Base-by-base conservation (phyloP, 2,888 invertebrate genomes). In the Nudaria mundana region DNA sequence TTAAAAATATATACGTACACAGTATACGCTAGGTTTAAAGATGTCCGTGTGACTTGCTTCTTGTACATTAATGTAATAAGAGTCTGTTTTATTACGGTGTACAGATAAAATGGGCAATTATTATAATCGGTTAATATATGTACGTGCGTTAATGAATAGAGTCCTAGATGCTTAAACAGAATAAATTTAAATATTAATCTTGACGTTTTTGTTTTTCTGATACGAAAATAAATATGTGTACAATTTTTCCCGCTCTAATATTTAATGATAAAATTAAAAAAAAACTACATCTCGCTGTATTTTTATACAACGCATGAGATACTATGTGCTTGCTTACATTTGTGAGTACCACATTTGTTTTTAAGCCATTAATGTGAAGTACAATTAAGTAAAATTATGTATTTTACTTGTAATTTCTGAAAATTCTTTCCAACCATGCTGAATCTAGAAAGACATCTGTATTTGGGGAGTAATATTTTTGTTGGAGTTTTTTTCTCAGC, bases 1-100 rank as follows among this genome's bases (percentile, higher is more conserved):
- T 74, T 73, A 34, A 76, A 70, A 71, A 69, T n/a, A 75, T 75
- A 83, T 85, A 85, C 85, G 83, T 85, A 86, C 81, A 68, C 76
- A 74, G 87, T 88, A 87, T 88, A 88, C 87, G 87, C 78, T 87
- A 88, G 87, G 59, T 82, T 72, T 86, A 84, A 82, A 76, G 58
- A 56, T 56, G 62, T 52, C 63, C 69, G 63, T 68, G 64, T 60
- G 63, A 52, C 7, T 64, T 61, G 68, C 61, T 68, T 56, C 42
- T 46, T 52, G 49, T 56, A 56, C 61, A 52, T 53, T 39, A 48
- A 38, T 41, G 50, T 52, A 44, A 45, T 34, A 33, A 53, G 48
- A 32, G 30, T 41, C 39, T 34, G 52, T 38, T 52, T 48, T 48
- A 51, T 62, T 52, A 52, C 50, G 31, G 45, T 51, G 52, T 56